Base-by-base conservation (phyloP, 2,888 invertebrate genomes). In the Tetheella fluctuosa region DNA sequence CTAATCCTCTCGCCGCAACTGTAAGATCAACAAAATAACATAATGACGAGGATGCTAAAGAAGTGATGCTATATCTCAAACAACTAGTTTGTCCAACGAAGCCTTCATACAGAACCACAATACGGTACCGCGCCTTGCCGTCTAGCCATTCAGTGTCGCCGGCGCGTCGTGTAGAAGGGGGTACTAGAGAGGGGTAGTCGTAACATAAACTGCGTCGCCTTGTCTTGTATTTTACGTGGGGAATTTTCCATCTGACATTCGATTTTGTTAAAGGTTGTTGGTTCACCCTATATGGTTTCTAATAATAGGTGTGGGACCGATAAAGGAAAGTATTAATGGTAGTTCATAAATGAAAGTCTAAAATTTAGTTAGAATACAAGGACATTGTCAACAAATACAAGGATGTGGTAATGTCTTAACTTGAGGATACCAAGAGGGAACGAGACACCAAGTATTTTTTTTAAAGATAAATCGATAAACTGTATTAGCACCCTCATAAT, bases 141-240 rank as follows among this genome's bases (percentile, higher is more conserved):
- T 90, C 91, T 90, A 80, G 87, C 82, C 88, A 77, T 79, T 80
- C 79, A 78, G 69, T 66, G 80, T 71, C 79, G 80, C 76, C 78
- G 73, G 52, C 76, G 75, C 76, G 77, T 79, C 76, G 69, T 64
- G 67, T 65, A 67, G 67, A 61, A 65, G 69, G 68, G 66, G 65
- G 67, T 58, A 65, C 60, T 64, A 63, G 62, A 39, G 57, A 60
- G 64, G 67, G 64, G 64, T 66, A 65, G 66, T 62, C 67, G 61
- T 65, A 64, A 64, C 53, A 8, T 23, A 8, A 17, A 20, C 54
- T 54, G 59, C 59, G 56, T 23, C 54, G 58, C 55, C 59, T 58
- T 59, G 62, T 60, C 61, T 56, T 62, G 64, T 63, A 63, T 64
- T 67, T 67, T 63, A 65, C 59, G 61, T 61, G 64, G 64, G 64